Percentiles rank a stretch among this genome's conserved stretches.
Conservation (phyloP, 1,140 invertebrate genomes). For the Caenorhabditis latens region DNA sequence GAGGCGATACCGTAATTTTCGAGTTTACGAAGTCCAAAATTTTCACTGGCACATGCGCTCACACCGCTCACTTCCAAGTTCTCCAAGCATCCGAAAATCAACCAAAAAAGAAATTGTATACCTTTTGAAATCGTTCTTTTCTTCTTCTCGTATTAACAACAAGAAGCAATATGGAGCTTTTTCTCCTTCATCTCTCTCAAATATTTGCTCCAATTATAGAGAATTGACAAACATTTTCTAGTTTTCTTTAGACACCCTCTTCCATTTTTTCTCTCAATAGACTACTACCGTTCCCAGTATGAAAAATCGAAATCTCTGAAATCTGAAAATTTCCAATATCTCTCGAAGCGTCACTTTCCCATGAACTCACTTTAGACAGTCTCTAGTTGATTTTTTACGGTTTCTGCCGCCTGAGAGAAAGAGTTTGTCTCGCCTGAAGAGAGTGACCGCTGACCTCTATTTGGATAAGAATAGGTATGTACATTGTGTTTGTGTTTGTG, state of each 20-base stretch:
- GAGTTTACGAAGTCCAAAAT: too few relatives aligned
- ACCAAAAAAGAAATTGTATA: not conserved
- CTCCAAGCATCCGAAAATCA: too few relatives aligned
- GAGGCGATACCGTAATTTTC: too few relatives aligned
- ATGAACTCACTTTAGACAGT: too few relatives aligned
- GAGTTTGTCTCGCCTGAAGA: not conserved
- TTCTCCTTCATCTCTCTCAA: not conserved
- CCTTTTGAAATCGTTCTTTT: not conserved
- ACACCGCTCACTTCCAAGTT: too few relatives aligned
- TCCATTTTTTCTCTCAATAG: not conserved
- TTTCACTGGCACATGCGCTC: too few relatives aligned
- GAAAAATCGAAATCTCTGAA: too few relatives aligned
- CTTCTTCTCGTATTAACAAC: not conserved
- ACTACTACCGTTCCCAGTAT: too few relatives aligned
- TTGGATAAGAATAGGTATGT: conserved; percentile 51
- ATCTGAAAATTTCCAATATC: too few relatives aligned
- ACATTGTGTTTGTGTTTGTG: conserved; percentile 55
- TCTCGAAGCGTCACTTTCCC: too few relatives aligned
- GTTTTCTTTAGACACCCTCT: not conserved
- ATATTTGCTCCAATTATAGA: conserved; percentile 35
- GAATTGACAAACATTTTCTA: conserved; percentile 15
- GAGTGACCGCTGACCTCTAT: conserved; percentile 52
- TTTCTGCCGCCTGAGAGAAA: not conserved
- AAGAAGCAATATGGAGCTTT: not conserved
- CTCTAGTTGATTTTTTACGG: too few relatives aligned